phyloP scores from a whole-genome alignment of 2,797 vertebrate genomes.

The Phrynocephalus guinanensis region DNA sequence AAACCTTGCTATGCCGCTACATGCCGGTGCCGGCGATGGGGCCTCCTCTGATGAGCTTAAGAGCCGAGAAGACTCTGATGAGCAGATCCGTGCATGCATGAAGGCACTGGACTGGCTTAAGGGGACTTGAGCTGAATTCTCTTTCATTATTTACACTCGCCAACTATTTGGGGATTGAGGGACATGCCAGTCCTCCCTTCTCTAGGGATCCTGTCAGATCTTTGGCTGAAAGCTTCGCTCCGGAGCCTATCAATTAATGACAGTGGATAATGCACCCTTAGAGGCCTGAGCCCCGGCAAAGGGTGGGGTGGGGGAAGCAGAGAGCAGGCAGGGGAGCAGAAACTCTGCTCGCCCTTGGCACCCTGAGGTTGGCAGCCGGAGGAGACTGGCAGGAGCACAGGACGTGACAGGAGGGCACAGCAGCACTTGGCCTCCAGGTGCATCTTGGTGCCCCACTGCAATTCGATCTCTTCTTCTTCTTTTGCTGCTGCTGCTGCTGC shows the following conservation, averaged over 20 bases:
- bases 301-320: too few relatives aligned
- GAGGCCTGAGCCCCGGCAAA: background rate
- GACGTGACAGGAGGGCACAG: background rate
- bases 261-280: background rate
- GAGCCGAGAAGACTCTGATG: too few relatives aligned
- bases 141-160: background rate
- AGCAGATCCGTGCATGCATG: too few relatives aligned
- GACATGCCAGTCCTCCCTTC: background rate
- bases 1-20: too few relatives aligned
- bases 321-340: too few relatives aligned
- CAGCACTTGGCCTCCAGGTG: background rate
- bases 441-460: too few relatives aligned
- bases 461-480: too few relatives aligned
- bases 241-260: conserved; percentile 10
- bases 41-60: too few relatives aligned
- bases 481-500: too few relatives aligned
- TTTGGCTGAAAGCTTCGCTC: background rate
- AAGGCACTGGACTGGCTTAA: background rate
- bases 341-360: background rate
- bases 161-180: background rate
- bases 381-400: background rate
- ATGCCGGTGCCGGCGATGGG: too few relatives aligned
- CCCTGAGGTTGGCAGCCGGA: too few relatives aligned
- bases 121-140: background rate
- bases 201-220: background rate